Evolutionary conservation across 2,797 vertebrate genomes (phyloP), one percentile per base, ranked within the genome.

Genomic region (Amazonetta brasiliensis): DNA sequence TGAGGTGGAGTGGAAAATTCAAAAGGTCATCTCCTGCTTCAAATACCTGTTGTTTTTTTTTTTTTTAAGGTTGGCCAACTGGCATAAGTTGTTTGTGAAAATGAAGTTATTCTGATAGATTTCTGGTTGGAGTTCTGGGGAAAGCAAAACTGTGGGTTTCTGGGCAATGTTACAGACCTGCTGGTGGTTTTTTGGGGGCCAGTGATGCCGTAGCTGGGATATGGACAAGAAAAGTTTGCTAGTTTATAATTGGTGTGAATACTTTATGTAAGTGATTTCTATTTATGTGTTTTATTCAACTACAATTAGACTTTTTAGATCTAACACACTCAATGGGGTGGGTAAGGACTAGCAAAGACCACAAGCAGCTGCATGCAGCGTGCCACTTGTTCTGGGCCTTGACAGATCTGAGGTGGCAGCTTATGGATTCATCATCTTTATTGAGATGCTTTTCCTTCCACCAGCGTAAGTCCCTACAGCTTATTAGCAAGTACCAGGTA

Each of bases 1-100:
- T 83, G 83, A 83, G 85, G 87, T 79, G 71, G 87, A 95, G 28
- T 88, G 73, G 79, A 91, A 94, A 91, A 94, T 93, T 20, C 11
- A 71, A 63, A 88, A 79, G 25, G 18, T 79, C 75, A 60, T 94
- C 69, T 87, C 21, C 23, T 63, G 37, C 18, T 74, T 87, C 80
- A 84, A 92, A 25, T 48, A 7, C 22, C 7, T 43, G 16, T 39
- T 44, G n/a, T 43, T 9, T 46, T 11, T 21, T 46, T 46, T 46
- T 48, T 48, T 48, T 48, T 25, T 48, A 48, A 48, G 46, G 46
- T 25, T 48, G 84, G 77, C 84, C 92, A 94, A 75, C 33, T 76
- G 54, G 50, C 22, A 7, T 44, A 19, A 1, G 21, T 77, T 84
- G 44, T n/a, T 84, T 30, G 14, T 2, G 3, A 62, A 88, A 94